Conservation (phyloP, 2,113 vertebrate species). For the Bubalus kerabau region DNA sequence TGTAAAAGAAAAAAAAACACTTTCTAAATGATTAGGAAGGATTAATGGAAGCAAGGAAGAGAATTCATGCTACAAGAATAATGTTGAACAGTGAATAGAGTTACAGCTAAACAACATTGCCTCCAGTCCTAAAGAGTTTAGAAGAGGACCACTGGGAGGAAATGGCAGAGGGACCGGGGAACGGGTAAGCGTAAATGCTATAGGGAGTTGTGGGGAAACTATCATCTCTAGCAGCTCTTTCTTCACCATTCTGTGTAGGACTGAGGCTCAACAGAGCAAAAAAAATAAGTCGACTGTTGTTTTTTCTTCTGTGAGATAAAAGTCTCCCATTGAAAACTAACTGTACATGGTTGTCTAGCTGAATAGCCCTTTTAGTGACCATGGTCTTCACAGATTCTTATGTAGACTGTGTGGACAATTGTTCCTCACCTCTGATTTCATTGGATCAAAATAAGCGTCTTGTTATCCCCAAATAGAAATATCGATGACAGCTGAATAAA, state of each 20-base stretch:
- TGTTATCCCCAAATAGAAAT: not conserved
- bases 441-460: not conserved
- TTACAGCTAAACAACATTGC: not conserved
- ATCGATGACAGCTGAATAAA: not conserved
- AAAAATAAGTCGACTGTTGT: not conserved
- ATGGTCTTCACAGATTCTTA: not conserved
- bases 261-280: not conserved
- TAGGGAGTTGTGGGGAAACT: not conserved
- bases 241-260: not conserved
- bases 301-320: not conserved
- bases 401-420: not conserved
- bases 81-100: not conserved
- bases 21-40: not conserved
- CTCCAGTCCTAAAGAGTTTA: not conserved
- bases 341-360: not conserved
- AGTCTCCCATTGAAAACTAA: not conserved
- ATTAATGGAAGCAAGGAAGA: not conserved
- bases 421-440: not conserved
- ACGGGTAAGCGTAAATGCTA: no score
- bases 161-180: rapidly evolving
- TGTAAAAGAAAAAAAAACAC: not conserved
- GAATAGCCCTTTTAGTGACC: not conserved
- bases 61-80: not conserved
- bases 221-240: not conserved
- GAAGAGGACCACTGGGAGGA: not conserved